phyloP scores from a whole-genome alignment of 1,140 invertebrate genomes.

The Bombus terrestris region DNA sequence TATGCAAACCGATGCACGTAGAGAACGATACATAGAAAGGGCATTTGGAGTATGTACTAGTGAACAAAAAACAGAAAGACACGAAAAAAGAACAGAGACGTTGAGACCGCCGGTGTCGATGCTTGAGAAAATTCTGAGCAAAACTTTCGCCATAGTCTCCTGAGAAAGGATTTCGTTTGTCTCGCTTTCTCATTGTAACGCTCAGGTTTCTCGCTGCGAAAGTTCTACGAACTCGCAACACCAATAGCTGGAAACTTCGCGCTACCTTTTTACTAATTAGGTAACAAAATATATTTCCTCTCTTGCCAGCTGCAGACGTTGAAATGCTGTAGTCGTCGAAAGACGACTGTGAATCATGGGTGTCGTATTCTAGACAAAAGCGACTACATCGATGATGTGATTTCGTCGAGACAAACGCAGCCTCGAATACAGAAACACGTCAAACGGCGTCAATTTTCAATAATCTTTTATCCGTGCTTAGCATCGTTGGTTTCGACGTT shows the following conservation, averaged over 20 bases:
- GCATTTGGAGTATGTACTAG: neutral
- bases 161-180: neutral
- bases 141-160: slow-evolving; percentile 3
- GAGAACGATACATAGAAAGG: slow-evolving; percentile 11
- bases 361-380: neutral
- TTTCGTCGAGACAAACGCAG: neutral
- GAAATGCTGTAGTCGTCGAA: too few species aligned
- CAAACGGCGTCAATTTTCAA: neutral
- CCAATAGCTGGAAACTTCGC: slow-evolving; percentile 7
- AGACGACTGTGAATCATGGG: neutral
- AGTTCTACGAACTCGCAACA: neutral
- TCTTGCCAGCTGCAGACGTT: neutral
- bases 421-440: neutral
- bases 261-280: slow-evolving; percentile 12
- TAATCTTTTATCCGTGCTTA: neutral
- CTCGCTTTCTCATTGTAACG: neutral
- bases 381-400: neutral
- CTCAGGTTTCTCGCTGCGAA: slow-evolving; percentile 8
- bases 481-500: too few species aligned
- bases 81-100: neutral
- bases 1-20: neutral
- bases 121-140: slow-evolving; percentile 2
- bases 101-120: neutral
- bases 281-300: neutral
- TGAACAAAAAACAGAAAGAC: neutral